Evolutionary conservation across 2,888 invertebrate species (phyloP).

Genomic region (Pachycephus smyrnensis): DNA sequence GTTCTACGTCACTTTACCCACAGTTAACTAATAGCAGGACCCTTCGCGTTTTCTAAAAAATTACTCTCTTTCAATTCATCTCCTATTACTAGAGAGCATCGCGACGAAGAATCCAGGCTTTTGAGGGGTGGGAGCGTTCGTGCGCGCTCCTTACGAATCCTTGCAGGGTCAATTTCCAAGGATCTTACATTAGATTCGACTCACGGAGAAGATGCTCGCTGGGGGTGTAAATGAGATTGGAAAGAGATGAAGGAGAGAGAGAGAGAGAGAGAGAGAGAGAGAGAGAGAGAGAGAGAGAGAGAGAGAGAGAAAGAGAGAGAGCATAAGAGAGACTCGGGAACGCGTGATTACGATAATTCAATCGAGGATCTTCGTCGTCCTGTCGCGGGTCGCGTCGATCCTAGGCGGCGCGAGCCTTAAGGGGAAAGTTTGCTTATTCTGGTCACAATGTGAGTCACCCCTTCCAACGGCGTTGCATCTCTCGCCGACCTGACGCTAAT

Average conservation of each 20-base stretch:
- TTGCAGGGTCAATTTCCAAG: slow-evolving; percentile 5
- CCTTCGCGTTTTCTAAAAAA: neutral
- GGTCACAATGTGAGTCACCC: slow-evolving; percentile 51
- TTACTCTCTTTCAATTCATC: neutral
- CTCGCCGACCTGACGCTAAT: slow-evolving; percentile 53
- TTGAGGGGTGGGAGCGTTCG: neutral
- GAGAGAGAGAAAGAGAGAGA: slow-evolving; percentile 17
- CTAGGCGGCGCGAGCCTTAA: slow-evolving; percentile 29
- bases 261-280: slow-evolving; percentile 21
- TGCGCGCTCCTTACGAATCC: neutral
- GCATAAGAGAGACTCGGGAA: slow-evolving; percentile 22
- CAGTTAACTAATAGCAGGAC: neutral
- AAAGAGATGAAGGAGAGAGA: slow-evolving; percentile 11
- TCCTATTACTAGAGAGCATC: neutral
- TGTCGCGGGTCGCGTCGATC: slow-evolving; percentile 24
- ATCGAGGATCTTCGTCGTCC: slow-evolving; percentile 43
- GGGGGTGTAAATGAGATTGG: neutral
- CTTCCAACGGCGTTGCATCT: slow-evolving; percentile 37
- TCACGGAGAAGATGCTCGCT: slow-evolving; percentile 2
- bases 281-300: slow-evolving; percentile 18
- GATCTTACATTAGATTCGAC: slow-evolving; percentile 15
- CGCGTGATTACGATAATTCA: slow-evolving; percentile 50
- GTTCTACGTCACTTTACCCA: neutral
- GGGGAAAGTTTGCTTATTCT: slow-evolving; percentile 50
- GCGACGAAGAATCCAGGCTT: neutral